Conservation (phyloP, 2,797 vertebrate genomes). For the Pterois miles region DNA sequence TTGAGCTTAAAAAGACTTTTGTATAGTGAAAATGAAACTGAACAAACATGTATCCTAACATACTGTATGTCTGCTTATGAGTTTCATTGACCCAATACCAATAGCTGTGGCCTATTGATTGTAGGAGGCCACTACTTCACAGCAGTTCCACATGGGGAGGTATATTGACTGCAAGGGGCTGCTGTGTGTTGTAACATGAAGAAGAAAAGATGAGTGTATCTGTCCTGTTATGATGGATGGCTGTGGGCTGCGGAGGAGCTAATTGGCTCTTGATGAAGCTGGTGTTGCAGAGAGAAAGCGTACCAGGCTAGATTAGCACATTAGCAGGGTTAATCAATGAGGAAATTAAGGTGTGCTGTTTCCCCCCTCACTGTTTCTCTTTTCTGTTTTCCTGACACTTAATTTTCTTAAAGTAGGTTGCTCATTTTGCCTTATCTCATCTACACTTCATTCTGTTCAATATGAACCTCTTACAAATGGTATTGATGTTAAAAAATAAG, state of each 20-base stretch:
- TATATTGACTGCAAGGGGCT: slow-evolving; percentile 71
- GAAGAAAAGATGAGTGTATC: slow-evolving; percentile 80
- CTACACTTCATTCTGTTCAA: neutral
- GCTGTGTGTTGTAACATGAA: slow-evolving; percentile 71
- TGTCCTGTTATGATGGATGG: slow-evolving; percentile 80
- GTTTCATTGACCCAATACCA: slow-evolving; percentile 30
- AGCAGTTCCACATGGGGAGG: slow-evolving; percentile 66
- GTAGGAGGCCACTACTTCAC: slow-evolving; percentile 38
- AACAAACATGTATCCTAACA: neutral
- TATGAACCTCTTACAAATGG: neutral
- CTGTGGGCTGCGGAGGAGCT: slow-evolving; percentile 69
- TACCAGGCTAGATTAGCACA: slow-evolving; percentile 75
- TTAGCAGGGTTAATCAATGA: slow-evolving; percentile 81
- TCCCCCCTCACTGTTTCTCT: slow-evolving; percentile 54
- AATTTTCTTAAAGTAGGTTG: neutral
- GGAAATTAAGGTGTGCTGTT: slow-evolving; percentile 74
- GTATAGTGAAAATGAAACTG: too few relatives aligned
- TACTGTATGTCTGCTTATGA: slow-evolving; percentile 3
- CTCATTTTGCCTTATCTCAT: neutral
- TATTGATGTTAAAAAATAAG: neutral
- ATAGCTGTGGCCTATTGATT: slow-evolving; percentile 59
- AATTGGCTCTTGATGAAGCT: slow-evolving; percentile 83
- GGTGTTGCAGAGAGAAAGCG: slow-evolving; percentile 76
- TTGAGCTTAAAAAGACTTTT: too few relatives aligned
- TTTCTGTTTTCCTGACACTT: slow-evolving; percentile 19